Conservation (phyloP, 2,797 vertebrate genomes). For the Aselliscus stoliczkanus region DNA sequence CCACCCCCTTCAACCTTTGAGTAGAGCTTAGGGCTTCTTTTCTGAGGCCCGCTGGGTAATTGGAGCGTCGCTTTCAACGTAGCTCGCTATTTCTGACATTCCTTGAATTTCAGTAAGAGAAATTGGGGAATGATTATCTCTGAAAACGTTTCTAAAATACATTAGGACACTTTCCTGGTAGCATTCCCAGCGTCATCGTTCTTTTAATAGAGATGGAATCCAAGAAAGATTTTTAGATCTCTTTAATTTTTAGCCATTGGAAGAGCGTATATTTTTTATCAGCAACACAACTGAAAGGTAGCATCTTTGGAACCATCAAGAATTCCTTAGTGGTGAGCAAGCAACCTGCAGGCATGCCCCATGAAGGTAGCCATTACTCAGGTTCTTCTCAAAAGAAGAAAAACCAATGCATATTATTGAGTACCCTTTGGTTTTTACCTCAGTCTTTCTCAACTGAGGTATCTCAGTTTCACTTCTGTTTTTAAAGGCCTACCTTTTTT, state of each 20-base stretch:
- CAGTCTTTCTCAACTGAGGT: no score
- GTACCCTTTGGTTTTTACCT: neutral
- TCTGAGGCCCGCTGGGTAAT: conserved; percentile 8
- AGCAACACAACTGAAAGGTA: neutral
- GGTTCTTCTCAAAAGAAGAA: neutral
- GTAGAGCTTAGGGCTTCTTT: neutral
- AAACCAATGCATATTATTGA: neutral
- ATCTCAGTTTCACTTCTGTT: no score
- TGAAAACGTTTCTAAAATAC: conserved; percentile 35
- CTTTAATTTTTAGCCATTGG: conserved; percentile 11
- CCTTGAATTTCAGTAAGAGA: conserved; percentile 54
- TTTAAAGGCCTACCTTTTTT: neutral
- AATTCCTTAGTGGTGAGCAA: neutral
- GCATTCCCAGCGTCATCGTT: neutral
- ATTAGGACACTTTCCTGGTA: neutral
- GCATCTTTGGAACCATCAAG: neutral
- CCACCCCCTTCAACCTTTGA: conserved; percentile 23
- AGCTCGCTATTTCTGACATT: conserved; percentile 44
- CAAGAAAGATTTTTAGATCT: conserved; percentile 15
- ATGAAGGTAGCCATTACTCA: rapidly evolving
- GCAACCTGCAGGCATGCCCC: neutral
- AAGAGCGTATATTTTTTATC: neutral
- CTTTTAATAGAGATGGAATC: conserved; percentile 1
- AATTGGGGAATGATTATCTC: conserved; percentile 55
- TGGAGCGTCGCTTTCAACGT: conserved; percentile 51